phyloP scores from a whole-genome alignment of 2,888 invertebrate genomes.

The Sinelater perroti region DNA sequence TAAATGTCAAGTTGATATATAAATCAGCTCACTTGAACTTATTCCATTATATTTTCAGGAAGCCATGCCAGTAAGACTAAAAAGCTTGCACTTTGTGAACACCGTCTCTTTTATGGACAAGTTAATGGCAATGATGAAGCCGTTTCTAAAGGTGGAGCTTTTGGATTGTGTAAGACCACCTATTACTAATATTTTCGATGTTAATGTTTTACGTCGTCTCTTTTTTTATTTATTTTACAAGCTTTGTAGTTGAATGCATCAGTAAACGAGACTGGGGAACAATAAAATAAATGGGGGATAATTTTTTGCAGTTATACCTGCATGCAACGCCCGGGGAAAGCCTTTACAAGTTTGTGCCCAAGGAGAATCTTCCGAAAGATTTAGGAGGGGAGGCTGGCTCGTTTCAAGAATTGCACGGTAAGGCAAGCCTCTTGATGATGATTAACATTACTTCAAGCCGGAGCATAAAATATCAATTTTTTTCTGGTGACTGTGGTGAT shows the following conservation, averaged over 20 bases:
- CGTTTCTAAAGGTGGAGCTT: conserved; percentile 77
- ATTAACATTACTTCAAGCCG: too few relatives aligned
- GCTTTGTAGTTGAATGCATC: too few relatives aligned
- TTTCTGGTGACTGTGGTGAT: too few relatives aligned
- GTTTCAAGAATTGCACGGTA: conserved; percentile 45
- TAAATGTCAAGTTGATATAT: too few relatives aligned
- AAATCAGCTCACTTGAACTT: too few relatives aligned
- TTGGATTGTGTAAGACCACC: conserved; percentile 44
- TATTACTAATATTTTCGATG: background rate
- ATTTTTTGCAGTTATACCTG: conserved; percentile 51
- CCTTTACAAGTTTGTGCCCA: conserved; percentile 47
- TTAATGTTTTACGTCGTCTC: too few relatives aligned
- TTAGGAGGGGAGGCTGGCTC: conserved; percentile 43
- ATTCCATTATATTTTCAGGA: conserved; percentile 40
- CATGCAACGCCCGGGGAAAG: conserved; percentile 47
- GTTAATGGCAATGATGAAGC: conserved; percentile 72
- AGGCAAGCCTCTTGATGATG: too few relatives aligned
- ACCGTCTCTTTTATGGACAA: conserved; percentile 76
- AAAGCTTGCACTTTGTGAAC: conserved; percentile 76
- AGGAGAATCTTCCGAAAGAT: conserved; percentile 45
- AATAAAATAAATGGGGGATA: too few relatives aligned
- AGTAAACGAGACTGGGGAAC: conserved; percentile 44
- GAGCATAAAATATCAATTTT: too few relatives aligned
- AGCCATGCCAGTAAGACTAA: conserved; percentile 69
- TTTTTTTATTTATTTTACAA: too few relatives aligned